Evolutionary conservation across 2,888 invertebrate genomes (phyloP), one percentile per base, ranked within the genome.

Genomic region (Anticlea derivata): DNA sequence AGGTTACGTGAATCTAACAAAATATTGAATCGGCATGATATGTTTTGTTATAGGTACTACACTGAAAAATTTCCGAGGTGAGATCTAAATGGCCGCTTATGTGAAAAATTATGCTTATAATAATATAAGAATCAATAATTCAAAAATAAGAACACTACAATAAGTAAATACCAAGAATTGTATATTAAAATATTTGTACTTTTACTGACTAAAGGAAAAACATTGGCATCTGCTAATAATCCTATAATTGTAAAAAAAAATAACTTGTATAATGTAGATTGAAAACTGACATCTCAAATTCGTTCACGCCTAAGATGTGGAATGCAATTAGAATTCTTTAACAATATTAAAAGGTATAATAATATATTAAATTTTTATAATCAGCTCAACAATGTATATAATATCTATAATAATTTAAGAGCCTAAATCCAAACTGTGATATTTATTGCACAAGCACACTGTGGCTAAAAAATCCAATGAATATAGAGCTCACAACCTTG

Each of bases 171-270:
- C 89, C 90, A 88, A 89, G 90, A 87, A 82, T 90, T 88, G 87
- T 91, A 91, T 92, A 92, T 92, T 92, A 88, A 93, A 94, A 94
- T 94, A 94, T 94, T 94, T 94, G 94, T 94, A 94, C 94, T 94
- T 94, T 93, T 94, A 94, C 94, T 94, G 94, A 94, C 94, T 94
- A 94, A 94, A 93, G 92, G 92, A 93, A 92, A 88, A 88, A 89
- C 87, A 88, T 90, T 89, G 89, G 90, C 89, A 88, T 87, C 88
- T 84, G 88, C 89, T 90, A 89, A 89, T 89, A 89, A 89, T 83
- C 86, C 86, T 90, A 90, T 80, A 79, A 83, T 84, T 85, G 86
- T 88, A 89, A 90, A 90, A 89, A 17, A 85, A 87, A 88, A 85
- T 80, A 83, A 84, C 80, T 86, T 86, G 86, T 89, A 90, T 84